Percentiles rank a stretch among this genome's conserved stretches.
phyloP scores from a whole-genome alignment of 1,140 invertebrate genomes.

The Drosophila saltans region DNA sequence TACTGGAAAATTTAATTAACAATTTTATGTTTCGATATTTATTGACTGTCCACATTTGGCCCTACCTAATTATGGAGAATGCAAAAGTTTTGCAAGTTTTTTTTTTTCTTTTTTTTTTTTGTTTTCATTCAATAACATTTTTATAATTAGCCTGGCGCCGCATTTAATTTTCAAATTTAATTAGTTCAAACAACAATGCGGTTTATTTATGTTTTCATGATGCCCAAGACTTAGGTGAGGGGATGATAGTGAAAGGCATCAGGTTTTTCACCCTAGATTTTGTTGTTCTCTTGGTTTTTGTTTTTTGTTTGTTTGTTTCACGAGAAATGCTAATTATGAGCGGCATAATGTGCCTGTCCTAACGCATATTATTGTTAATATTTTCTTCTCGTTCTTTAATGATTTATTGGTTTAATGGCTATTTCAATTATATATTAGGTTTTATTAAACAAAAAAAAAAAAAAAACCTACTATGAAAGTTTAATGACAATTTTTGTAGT shows the following conservation, averaged over 20 bases:
- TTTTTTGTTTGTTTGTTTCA: not conserved
- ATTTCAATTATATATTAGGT: slow-evolving; percentile 11
- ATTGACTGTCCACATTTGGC: slow-evolving; percentile 48
- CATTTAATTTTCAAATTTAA: slow-evolving; percentile 75
- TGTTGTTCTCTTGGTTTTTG: not conserved
- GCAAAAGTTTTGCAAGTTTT: slow-evolving; percentile 10
- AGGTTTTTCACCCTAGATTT: not conserved
- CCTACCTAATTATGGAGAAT: slow-evolving; percentile 46
- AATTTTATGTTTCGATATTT: slow-evolving; percentile 52
- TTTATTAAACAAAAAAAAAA: not conserved
- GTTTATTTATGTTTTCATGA: slow-evolving; percentile 65
- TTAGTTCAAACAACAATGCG: slow-evolving; percentile 70
- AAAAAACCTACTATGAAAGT: too few relatives aligned
- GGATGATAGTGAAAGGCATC: too few relatives aligned
- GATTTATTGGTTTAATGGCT: slow-evolving; percentile 18
- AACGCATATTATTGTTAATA: not conserved
- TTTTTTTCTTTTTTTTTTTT: slow-evolving; percentile 4
- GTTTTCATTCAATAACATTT: slow-evolving; percentile 60
- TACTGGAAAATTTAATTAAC: slow-evolving; percentile 65
- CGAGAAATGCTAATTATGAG: slow-evolving; percentile 14
- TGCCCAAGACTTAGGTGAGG: not conserved
- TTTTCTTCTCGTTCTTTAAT: not conserved
- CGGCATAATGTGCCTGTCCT: slow-evolving; percentile 10
- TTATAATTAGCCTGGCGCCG: slow-evolving; percentile 66
- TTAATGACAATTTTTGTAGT: not conserved